Conservation (phyloP, 1,140 invertebrate genomes). For the Solenopsis fugax region DNA sequence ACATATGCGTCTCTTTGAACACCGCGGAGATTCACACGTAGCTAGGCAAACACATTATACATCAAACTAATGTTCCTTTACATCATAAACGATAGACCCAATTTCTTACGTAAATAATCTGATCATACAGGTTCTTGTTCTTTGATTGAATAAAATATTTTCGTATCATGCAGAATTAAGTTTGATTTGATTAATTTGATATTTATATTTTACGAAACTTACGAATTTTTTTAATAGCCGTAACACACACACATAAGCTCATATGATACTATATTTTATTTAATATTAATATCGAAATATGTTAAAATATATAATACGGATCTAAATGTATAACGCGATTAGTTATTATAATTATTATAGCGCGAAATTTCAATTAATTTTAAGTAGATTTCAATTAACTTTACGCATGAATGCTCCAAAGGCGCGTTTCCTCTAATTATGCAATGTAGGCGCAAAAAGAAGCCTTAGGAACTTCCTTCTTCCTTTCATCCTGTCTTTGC, state of each 20-base stretch:
- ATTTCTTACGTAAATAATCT: constrained; percentile 20
- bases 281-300: not conserved
- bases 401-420: constrained; percentile 16
- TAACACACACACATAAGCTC: not conserved
- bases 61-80: constrained; percentile 7
- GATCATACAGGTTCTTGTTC: not conserved
- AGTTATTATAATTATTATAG: constrained; percentile 7
- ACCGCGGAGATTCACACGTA: not conserved
- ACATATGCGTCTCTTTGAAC: constrained; percentile 16
- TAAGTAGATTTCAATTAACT: not conserved
- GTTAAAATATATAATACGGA: not conserved
- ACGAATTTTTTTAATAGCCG: not conserved
- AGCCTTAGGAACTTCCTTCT: constrained; percentile 10
- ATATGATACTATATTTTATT: not conserved
- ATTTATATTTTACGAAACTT: not conserved
- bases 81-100: constrained; percentile 8
- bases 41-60: constrained; percentile 30
- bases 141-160: constrained; percentile 25
- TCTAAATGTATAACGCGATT: too few species aligned
- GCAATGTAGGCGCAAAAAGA: constrained; percentile 28
- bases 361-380: constrained; percentile 12
- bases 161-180: not conserved
- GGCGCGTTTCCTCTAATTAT: constrained; percentile 48
- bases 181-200: not conserved
- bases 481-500: constrained; percentile 16